These are phyloP conservation scores for Crematogaster levior DNA, from an alignment of 2,888 invertebrate genomes.

Conservation along the genomic window DNA sequence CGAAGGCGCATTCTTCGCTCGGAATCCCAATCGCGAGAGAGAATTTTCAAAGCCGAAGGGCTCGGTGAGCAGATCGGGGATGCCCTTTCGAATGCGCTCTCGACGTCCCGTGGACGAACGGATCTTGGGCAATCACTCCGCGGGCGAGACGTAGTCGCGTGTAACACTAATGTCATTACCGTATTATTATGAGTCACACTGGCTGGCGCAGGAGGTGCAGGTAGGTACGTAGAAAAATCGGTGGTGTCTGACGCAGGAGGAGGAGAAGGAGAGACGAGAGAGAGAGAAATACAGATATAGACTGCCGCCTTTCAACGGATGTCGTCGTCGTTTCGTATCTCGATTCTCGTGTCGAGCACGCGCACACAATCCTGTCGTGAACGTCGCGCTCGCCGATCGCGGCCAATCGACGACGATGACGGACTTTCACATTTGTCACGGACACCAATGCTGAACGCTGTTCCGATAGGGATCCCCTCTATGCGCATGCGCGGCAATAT, in stretches of 20 bases:
- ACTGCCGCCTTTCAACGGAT: conserved; percentile 5
- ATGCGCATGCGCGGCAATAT: no score
- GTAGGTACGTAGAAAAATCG: conserved; percentile 31
- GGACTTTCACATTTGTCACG: conserved; percentile 7
- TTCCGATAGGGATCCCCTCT: no score
- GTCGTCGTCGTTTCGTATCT: not conserved
- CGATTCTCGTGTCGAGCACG: not conserved
- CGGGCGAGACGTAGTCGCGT: conserved; percentile 64
- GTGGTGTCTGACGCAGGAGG: not conserved
- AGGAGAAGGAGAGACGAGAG: not conserved
- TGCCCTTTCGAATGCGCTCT: conserved; percentile 22
- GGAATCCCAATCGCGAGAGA: not conserved
- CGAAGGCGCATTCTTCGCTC: not conserved
- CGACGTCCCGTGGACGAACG: conserved; percentile 42
- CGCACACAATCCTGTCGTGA: not conserved
- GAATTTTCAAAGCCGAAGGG: not conserved
- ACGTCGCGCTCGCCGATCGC: not conserved
- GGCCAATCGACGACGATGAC: not conserved
- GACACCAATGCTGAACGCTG: not conserved
- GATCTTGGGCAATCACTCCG: conserved; percentile 63
- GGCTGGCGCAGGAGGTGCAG: conserved; percentile 15
- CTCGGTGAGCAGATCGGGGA: not conserved
- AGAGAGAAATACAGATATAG: no score
- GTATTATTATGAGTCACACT: conserved; percentile 72
- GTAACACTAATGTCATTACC: conserved; percentile 76